Percentiles rank a stretch among this genome's conserved stretches.
Evolutionary conservation across 2,888 invertebrate species (phyloP).

Genomic region (Lottia gigantea): DNA sequence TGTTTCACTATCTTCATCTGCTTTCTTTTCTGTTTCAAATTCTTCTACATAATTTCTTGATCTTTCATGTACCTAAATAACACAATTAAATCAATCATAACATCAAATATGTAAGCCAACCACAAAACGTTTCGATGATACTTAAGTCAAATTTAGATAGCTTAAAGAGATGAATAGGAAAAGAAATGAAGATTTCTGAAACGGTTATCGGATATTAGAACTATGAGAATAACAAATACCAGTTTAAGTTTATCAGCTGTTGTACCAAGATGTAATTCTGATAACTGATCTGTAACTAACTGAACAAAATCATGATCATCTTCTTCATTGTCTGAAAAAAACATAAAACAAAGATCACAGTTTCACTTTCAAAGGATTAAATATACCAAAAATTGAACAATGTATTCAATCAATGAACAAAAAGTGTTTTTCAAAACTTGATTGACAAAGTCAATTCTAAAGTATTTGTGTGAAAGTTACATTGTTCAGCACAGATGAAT

Average conservation of each 20-base stretch:
- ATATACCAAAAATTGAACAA: too few relatives aligned
- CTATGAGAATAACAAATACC: conserved; percentile 65
- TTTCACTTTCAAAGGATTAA: too few relatives aligned
- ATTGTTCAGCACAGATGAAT: too few relatives aligned
- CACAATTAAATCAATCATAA: conserved; percentile 1
- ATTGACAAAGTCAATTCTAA: neutral
- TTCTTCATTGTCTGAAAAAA: conserved; percentile 26
- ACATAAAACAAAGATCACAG: too few relatives aligned
- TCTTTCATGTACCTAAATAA: conserved; percentile 58
- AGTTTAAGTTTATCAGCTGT: conserved; percentile 74
- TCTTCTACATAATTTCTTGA: conserved; percentile 56
- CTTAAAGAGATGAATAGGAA: too few relatives aligned
- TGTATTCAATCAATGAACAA: too few relatives aligned
- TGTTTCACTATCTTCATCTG: neutral
- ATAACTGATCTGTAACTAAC: conserved; percentile 54
- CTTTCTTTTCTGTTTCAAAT: conserved; percentile 39
- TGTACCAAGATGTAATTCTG: conserved; percentile 55
- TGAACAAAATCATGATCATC: conserved; percentile 62
- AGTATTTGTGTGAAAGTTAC: too few relatives aligned
- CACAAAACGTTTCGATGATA: too few relatives aligned
- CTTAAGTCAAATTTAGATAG: too few relatives aligned
- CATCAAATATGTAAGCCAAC: too few relatives aligned
- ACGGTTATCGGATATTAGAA: neutral
- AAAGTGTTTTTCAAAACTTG: too few relatives aligned
- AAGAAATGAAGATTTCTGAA: too few relatives aligned